Evolutionary conservation across 2,113 vertebrate species (phyloP).

Genomic region (Marcusenius ussheri): DNA sequence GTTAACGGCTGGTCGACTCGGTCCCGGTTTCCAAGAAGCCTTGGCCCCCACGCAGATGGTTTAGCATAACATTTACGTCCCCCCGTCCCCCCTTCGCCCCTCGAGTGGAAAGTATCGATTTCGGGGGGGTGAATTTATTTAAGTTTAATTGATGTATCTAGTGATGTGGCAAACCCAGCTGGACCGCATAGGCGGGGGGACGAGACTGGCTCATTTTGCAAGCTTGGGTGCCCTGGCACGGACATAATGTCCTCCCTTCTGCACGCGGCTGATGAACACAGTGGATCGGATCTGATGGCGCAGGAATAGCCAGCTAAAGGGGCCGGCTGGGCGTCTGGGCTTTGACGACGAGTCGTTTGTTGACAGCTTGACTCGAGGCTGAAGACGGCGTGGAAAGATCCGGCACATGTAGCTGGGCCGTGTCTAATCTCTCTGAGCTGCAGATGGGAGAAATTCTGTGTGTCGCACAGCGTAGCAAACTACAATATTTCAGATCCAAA

Average conservation of each 20-base stretch:
- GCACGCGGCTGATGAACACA: not conserved
- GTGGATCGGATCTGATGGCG: not conserved
- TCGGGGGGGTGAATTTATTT: slow-evolving; percentile 23
- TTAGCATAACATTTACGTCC: slow-evolving; percentile 25
- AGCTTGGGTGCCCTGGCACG: not conserved
- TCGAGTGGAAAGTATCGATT: slow-evolving; percentile 20
- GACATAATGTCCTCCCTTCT: slow-evolving; percentile 4
- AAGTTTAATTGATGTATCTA: slow-evolving; percentile 15
- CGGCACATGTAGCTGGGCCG: not conserved
- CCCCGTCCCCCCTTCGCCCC: not conserved
- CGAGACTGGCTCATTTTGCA: not conserved
- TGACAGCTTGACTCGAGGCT: not conserved
- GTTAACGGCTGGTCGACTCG: not conserved
- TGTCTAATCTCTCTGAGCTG: slow-evolving; percentile 12
- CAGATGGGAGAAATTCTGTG: not conserved
- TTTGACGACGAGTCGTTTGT: not conserved
- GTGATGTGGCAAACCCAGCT: slow-evolving; percentile 15
- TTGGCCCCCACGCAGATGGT: slow-evolving; percentile 13
- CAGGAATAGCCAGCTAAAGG: not conserved
- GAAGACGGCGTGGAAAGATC: not conserved
- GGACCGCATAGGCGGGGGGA: slow-evolving; percentile 15
- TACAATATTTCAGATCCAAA: not conserved
- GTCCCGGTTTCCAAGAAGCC: slow-evolving; percentile 15
- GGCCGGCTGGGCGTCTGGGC: not conserved
- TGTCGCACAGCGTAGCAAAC: not conserved